Percentiles rank a stretch among this genome's conserved stretches.
Evolutionary conservation across 2,113 vertebrate species (phyloP).

Genomic region (Lipotes vexillifer): DNA sequence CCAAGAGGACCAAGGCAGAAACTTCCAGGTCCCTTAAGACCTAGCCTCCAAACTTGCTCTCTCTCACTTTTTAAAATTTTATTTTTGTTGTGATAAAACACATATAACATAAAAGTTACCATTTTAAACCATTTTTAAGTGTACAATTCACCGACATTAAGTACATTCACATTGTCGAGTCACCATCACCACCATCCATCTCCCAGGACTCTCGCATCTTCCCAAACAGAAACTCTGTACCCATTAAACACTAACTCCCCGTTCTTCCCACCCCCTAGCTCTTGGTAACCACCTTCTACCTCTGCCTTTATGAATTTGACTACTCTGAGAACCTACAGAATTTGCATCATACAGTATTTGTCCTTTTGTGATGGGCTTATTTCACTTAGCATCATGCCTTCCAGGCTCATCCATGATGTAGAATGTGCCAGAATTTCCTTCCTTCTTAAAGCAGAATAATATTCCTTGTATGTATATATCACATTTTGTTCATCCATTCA

Average conservation of each 20-base stretch:
- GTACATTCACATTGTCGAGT: too few species aligned
- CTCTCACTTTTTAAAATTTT: background rate
- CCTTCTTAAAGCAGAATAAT: background rate
- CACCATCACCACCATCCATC: too few species aligned
- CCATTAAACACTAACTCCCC: background rate
- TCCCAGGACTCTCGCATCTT: too few species aligned
- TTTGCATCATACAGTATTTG: fast-evolving
- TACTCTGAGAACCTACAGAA: fast-evolving
- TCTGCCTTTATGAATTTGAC: too few species aligned
- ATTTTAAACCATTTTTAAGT: too few species aligned
- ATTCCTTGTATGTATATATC: fast-evolving
- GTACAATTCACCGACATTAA: too few species aligned
- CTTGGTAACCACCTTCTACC: fast-evolving
- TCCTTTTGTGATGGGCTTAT: background rate
- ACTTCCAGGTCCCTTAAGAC: background rate
- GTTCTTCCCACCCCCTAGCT: background rate
- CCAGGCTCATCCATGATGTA: background rate
- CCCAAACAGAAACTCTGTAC: too few species aligned
- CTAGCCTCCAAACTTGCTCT: background rate
- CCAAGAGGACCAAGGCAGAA: background rate
- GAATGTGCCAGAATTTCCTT: background rate
- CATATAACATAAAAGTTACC: too few species aligned
- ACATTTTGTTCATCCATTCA: background rate
- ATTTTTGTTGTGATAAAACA: background rate
- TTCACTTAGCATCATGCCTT: background rate